Evolutionary conservation across 2,888 invertebrate genomes (phyloP).

Genomic region (Mesoligia furuncula): DNA sequence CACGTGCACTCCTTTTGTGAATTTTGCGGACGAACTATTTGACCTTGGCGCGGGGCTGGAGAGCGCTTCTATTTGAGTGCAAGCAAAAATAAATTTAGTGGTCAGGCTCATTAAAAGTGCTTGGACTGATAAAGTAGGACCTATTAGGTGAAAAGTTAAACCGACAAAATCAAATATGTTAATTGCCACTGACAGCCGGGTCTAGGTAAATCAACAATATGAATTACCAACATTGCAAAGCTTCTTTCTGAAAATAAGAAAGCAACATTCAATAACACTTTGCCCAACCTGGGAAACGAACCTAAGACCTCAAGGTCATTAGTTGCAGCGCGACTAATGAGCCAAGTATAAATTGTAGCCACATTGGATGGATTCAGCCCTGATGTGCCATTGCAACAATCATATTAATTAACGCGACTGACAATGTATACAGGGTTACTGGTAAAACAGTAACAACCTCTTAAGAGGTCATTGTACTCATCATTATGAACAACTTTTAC

Average conservation of each 20-base stretch:
- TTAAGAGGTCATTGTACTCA: too few species aligned
- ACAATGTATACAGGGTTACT: too few species aligned
- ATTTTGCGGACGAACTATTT: too few species aligned
- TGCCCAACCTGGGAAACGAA: neutral
- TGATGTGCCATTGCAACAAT: neutral
- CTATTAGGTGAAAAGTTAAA: neutral
- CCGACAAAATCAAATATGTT: neutral
- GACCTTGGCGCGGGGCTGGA: too few species aligned
- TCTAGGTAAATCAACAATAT: neutral
- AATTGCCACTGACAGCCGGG: neutral
- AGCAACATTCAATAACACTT: neutral
- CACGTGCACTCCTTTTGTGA: too few species aligned
- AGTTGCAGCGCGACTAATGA: too few species aligned
- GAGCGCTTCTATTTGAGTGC: too few species aligned
- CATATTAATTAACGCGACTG: neutral
- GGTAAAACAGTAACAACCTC: too few species aligned
- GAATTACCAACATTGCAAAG: neutral
- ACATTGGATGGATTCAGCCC: neutral
- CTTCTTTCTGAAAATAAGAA: neutral
- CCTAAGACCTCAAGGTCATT: neutral
- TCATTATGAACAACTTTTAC: too few species aligned
- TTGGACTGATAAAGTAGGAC: slow-evolving; percentile 4
- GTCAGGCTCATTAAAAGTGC: neutral
- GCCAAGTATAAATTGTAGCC: too few species aligned
- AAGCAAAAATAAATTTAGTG: too few species aligned